These are phyloP conservation scores for Bubo scandiacus DNA, from an alignment of 2,113 vertebrate genomes.

Conservation along the genomic window DNA sequence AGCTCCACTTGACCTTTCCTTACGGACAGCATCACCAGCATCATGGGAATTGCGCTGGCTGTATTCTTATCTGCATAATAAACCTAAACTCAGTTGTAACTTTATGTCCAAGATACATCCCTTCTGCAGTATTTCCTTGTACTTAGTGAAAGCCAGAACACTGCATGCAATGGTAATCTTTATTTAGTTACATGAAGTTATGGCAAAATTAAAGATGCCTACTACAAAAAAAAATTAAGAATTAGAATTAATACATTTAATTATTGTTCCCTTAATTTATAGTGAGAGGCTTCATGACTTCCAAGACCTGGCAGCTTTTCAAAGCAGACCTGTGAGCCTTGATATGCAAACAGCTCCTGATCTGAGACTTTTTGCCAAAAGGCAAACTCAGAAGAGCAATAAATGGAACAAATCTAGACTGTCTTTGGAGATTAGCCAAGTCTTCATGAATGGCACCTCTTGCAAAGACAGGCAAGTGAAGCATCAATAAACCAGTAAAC, in stretches of 20 bases:
- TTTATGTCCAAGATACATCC: background rate
- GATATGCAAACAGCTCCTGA: constrained; percentile 23
- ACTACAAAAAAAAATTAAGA: background rate
- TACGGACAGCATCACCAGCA: background rate
- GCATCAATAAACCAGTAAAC: constrained; percentile 32
- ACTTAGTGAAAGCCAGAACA: background rate
- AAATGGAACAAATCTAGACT: constrained; percentile 59
- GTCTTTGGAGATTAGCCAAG: constrained; percentile 56
- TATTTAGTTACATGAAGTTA: background rate
- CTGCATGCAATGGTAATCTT: background rate
- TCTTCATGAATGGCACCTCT: constrained; percentile 17
- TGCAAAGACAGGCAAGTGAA: constrained; percentile 15
- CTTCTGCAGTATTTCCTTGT: background rate
- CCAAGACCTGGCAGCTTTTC: constrained; percentile 41
- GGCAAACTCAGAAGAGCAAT: constrained; percentile 48
- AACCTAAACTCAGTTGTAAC: background rate
- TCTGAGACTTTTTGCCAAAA: constrained; percentile 59
- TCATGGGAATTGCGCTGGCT: background rate
- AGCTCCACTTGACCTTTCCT: background rate
- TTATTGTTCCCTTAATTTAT: constrained; percentile 16
- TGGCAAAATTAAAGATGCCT: background rate
- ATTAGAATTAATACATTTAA: constrained; percentile 11
- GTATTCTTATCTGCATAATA: background rate
- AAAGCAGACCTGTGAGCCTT: constrained; percentile 41
- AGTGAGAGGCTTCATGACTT: constrained; percentile 14